Conservation (phyloP, 1,140 invertebrate genomes). For the Solenopsis fugax region DNA sequence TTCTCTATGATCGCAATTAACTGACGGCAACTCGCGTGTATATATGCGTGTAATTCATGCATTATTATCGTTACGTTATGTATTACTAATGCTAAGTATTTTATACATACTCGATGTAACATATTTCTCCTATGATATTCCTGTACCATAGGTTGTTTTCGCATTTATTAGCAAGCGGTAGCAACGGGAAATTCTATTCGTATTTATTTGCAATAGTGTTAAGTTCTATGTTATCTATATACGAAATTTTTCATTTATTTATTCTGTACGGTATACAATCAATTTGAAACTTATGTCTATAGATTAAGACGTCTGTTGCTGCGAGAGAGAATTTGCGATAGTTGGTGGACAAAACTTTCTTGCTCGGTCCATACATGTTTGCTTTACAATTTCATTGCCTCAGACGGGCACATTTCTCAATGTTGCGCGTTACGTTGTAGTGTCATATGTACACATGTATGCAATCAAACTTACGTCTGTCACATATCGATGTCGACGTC, state of each 20-base stretch:
- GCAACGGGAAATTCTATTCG: background rate
- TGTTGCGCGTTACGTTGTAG: constrained; percentile 4
- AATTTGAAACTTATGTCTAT: background rate
- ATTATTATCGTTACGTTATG: constrained; percentile 35
- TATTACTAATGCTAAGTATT: constrained; percentile 45
- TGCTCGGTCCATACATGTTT: constrained; percentile 5
- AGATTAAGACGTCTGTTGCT: constrained; percentile 49
- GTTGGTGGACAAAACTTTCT: constrained; percentile 62
- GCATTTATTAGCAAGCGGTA: background rate
- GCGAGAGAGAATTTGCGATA: constrained; percentile 38
- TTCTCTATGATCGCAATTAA: constrained; percentile 52
- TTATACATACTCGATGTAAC: constrained; percentile 9
- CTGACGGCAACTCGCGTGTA: constrained; percentile 13
- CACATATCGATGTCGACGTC: constrained; percentile 10
- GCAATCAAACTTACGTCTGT: constrained; percentile 29
- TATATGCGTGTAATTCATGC: constrained; percentile 16
- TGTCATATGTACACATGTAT: constrained; percentile 9
- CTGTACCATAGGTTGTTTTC: background rate
- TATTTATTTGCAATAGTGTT: background rate
- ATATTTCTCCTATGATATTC: background rate
- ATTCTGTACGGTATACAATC: background rate
- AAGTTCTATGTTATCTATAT: background rate
- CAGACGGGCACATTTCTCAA: constrained; percentile 31
- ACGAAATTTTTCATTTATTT: too few relatives aligned
- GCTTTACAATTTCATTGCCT: constrained; percentile 13